Evolutionary conservation across 2,797 vertebrate genomes (phyloP), one percentile per base, ranked within the genome.

Genomic region (Catostomus latipinnis): DNA sequence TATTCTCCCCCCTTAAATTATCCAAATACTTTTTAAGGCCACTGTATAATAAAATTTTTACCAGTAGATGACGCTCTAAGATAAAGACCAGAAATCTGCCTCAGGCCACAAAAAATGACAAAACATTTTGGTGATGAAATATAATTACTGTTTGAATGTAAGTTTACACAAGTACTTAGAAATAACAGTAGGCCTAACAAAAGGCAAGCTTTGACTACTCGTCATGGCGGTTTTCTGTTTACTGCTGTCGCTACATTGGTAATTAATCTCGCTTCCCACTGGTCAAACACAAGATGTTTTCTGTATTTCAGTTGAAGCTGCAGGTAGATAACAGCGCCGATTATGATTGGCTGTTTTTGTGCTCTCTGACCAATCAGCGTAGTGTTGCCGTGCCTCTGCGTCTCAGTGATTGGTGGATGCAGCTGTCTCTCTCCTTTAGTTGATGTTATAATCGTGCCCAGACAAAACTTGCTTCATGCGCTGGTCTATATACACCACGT

Each of bases 301-400:
- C 34, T 13, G 61, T 2, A 63, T 80, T 12, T 56, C 14, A 34
- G 12, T 34, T 18, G 11, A 18, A 63, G 74, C 73, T 63, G 67
- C 82, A 84, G 86, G 82, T 84, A 84, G 71, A 70, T 58, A 60
- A 80, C 52, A 53, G 13, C 75, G 13, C 12, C 46, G 34, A 12
- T n/a, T 34, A 43, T 58, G 3, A 89, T 88, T 91, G 86, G 88
- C 63, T 80, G 72, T 4, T 69, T 8, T 1, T 10, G 6, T 71
- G 9, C 46, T 3, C 56, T 9, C 16, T 80, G 74, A 46, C 93
- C 93, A 94, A 94, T 93, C 50, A 81, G 13, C 75, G 52, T 16
- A 18, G 74, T 92, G 94, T 94, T 94, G 93, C 93, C 93, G 93
- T 92, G 92, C 89, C 53, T 6, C 6, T 68, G 82, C 84, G 6